Evolutionary conservation across 2,888 invertebrate genomes (phyloP).

Genomic region (Thumatha senex): DNA sequence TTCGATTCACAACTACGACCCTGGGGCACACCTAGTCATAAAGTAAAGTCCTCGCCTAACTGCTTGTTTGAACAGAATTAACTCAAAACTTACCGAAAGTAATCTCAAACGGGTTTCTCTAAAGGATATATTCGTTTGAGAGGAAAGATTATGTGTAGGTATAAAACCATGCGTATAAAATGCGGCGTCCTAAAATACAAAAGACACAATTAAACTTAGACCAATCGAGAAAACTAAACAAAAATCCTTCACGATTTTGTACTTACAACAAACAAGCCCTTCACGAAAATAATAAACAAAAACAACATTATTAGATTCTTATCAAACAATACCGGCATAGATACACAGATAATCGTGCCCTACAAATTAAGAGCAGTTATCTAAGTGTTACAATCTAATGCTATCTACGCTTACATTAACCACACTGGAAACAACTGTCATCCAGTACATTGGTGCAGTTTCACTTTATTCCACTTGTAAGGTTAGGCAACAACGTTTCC

Average conservation of each 20-base stretch:
- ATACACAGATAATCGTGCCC: conserved; percentile 24
- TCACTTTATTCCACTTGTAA: conserved; percentile 16
- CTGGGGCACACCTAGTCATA: no score
- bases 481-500: no score
- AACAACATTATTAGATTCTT: conserved; percentile 24
- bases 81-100: no score
- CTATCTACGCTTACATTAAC: conserved; percentile 43
- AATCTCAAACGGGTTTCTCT: no score
- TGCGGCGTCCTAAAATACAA: no score
- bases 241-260: not conserved
- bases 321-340: conserved; percentile 28
- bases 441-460: conserved; percentile 39
- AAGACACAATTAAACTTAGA: not conserved
- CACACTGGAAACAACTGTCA: conserved; percentile 39
- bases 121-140: no score
- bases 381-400: conserved; percentile 50
- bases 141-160: no score
- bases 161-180: no score
- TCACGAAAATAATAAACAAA: conserved; percentile 5
- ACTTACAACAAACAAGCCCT: not conserved
- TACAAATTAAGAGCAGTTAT: conserved; percentile 48
- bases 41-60: no score
- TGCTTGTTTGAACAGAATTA: no score
- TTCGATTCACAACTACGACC: no score
- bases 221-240: not conserved